A percentile compares a stretch with the other conserved stretches of the same genome.
Conservation (phyloP, 2,888 invertebrate genomes). For the Brachyptera risi region DNA sequence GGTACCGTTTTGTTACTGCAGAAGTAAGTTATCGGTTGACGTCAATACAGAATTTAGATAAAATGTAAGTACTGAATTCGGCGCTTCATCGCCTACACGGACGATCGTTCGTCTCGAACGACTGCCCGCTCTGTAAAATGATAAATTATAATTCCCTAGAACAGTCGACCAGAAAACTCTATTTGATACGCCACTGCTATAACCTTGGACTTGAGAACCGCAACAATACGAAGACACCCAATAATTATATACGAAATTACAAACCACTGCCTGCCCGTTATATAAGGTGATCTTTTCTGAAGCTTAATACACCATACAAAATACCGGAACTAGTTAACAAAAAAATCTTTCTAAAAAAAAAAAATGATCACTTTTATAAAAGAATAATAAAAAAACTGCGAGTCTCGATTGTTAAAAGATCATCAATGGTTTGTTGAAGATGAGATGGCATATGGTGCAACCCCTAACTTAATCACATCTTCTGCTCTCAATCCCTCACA, state of each 20-base stretch:
- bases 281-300: background rate
- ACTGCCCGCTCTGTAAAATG: too few relatives aligned
- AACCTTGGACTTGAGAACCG: background rate
- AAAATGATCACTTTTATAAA: background rate
- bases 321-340: slow-evolving; percentile 1
- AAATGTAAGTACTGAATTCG: too few relatives aligned
- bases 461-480: too few relatives aligned
- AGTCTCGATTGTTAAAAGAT: slow-evolving; percentile 10
- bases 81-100: too few relatives aligned
- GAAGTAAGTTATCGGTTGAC: too few relatives aligned
- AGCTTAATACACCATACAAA: slow-evolving; percentile 3
- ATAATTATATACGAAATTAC: slow-evolving; percentile 6
- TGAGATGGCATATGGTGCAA: background rate
- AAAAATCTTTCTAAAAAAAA: background rate
- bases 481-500: background rate
- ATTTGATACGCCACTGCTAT: background rate
- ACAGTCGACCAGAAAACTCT: too few relatives aligned
- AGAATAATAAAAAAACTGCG: background rate
- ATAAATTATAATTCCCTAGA: too few relatives aligned
- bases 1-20: too few relatives aligned
- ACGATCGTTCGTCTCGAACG: too few relatives aligned
- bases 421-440: slow-evolving; percentile 11
- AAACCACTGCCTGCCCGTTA: slow-evolving; percentile 8
- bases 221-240: slow-evolving; percentile 6
- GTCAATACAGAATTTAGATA: too few relatives aligned